A percentile compares a stretch with the other conserved stretches of the same genome.
These are phyloP conservation scores for Cylloceria caligata DNA, from an alignment of 2,888 invertebrate genomes.

Conservation along the genomic window DNA sequence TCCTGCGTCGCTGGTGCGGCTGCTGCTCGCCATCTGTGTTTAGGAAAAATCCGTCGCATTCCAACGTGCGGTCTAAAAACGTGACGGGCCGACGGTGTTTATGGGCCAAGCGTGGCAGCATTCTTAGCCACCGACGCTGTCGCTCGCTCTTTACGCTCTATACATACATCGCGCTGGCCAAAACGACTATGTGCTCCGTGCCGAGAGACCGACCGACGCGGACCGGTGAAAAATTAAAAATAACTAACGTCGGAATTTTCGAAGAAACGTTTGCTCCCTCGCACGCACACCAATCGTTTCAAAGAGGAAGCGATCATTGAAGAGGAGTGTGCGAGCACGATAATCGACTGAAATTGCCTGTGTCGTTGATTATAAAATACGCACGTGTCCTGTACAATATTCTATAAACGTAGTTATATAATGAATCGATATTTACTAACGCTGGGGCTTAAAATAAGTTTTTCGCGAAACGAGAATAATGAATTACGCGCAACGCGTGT, in stretches of 20 bases:
- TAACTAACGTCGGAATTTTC: constrained; percentile 47
- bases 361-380: neutral
- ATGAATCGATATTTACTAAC: neutral
- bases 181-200: constrained; percentile 24
- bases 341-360: neutral
- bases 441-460: too few species aligned
- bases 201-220: constrained; percentile 19
- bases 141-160: constrained; percentile 9
- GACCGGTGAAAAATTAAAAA: constrained; percentile 50
- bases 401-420: neutral
- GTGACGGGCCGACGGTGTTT: constrained; percentile 71
- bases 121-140: constrained; percentile 61
- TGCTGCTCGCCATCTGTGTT: constrained; percentile 83
- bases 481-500: neutral
- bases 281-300: neutral
- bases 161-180: constrained; percentile 13
- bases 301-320: constrained; percentile 2
- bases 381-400: neutral
- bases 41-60: constrained; percentile 81
- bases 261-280: constrained; percentile 18
- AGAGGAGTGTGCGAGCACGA: neutral
- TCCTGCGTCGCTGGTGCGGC: constrained; percentile 67
- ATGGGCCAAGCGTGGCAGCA: constrained; percentile 67
- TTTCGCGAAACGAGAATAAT: neutral
- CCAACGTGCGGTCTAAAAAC: constrained; percentile 75